phyloP scores from a whole-genome alignment of 2,797 vertebrate genomes.

The Tokudaia muenninki region DNA sequence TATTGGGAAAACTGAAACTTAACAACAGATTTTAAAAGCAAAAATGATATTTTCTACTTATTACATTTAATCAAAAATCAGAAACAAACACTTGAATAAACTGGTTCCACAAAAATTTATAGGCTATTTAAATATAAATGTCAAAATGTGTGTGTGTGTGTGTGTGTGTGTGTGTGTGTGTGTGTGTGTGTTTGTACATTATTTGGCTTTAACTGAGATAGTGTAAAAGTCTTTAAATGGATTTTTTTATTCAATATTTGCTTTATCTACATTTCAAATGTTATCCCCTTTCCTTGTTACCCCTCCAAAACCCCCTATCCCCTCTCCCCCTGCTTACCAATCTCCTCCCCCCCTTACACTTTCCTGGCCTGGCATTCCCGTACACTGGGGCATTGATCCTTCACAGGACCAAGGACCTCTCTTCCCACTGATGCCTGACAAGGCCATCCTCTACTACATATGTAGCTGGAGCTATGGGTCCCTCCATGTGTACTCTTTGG shows the following conservation, averaged over 20 bases:
- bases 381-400: no score
- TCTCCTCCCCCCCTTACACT: no score
- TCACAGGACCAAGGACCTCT: no score
- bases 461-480: no score
- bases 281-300: no score
- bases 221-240: background rate
- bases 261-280: no score
- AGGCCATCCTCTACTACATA: no score
- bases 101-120: background rate
- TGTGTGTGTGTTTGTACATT: background rate
- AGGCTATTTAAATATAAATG: slow-evolving; percentile 21
- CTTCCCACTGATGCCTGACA: no score
- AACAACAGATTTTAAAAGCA: background rate
- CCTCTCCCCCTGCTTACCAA: no score
- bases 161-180: background rate
- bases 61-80: slow-evolving; percentile 52
- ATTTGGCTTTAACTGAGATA: slow-evolving; percentile 28
- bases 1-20: slow-evolving; percentile 15
- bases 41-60: background rate
- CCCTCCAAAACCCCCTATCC: no score
- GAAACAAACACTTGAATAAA: slow-evolving; percentile 38
- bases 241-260: background rate
- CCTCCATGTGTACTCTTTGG: no score
- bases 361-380: no score
- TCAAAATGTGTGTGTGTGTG: background rate